A percentile compares a stretch with the other conserved stretches of the same genome.
These are phyloP conservation scores for Tribolium madens DNA, from an alignment of 1,140 invertebrate genomes.

Conservation along the genomic window DNA sequence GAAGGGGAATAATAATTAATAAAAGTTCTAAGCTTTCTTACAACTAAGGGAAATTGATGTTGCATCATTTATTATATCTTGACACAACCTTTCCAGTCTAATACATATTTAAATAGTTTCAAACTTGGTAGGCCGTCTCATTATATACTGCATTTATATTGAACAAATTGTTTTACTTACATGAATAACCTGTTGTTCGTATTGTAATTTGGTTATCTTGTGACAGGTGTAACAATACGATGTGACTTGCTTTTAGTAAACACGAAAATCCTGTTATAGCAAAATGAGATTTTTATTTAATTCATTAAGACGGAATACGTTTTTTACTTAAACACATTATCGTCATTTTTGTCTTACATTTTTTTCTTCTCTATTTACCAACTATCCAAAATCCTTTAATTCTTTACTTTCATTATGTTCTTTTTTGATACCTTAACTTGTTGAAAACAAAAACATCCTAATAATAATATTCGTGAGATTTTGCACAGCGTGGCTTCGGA, in stretches of 20 bases:
- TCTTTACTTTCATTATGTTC: no score
- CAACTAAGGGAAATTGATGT: background rate
- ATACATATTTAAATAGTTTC: no score
- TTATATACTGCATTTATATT: background rate
- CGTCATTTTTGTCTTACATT: no score
- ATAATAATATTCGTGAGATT: no score
- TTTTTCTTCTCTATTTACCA: no score
- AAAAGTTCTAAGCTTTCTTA: background rate
- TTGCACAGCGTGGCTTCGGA: no score
- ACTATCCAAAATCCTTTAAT: no score
- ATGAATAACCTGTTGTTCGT: background rate
- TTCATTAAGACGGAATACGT: background rate
- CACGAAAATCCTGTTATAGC: background rate
- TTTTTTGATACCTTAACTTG: no score
- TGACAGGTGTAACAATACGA: background rate
- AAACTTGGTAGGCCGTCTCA: background rate
- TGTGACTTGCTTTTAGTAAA: background rate
- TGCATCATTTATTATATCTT: background rate
- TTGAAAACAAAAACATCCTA: no score
- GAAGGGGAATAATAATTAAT: background rate
- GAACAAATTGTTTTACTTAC: background rate
- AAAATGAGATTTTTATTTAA: background rate
- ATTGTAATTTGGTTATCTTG: background rate
- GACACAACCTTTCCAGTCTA: no score
- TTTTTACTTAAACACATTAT: no score